phyloP scores from a whole-genome alignment of 2,113 vertebrate species.

The Dendropsophus ebraccatus region DNA sequence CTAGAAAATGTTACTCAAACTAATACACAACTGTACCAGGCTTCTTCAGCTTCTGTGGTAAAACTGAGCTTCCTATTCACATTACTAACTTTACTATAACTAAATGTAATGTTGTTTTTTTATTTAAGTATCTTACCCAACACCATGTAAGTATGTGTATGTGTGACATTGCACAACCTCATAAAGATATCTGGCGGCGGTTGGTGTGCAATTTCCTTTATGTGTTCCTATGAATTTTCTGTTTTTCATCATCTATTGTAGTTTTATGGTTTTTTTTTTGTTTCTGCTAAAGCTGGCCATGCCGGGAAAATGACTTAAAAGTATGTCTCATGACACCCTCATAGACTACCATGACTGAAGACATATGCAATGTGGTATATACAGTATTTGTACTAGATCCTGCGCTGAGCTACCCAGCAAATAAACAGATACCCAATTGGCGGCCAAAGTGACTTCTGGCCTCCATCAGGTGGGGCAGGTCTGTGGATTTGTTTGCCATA shows the following conservation, averaged over 20 bases:
- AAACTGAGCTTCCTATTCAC: not conserved
- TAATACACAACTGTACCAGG: too few species aligned
- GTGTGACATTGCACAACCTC: not conserved
- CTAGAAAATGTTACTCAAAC: too few species aligned
- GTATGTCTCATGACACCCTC: too few species aligned
- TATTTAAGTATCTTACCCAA: not conserved
- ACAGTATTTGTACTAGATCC: too few species aligned
- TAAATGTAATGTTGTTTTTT: not conserved
- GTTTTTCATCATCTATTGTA: not conserved
- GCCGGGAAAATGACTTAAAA: not conserved
- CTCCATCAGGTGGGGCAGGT: too few species aligned
- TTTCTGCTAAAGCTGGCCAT: not conserved
- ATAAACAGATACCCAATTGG: too few species aligned
- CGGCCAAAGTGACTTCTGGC: too few species aligned
- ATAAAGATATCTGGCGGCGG: not conserved
- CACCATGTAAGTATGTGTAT: not conserved
- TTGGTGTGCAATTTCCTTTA: conserved; percentile 5
- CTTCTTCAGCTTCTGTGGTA: not conserved
- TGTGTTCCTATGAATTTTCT: not conserved
- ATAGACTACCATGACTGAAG: too few species aligned
- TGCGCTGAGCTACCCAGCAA: too few species aligned
- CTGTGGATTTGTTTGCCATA: too few species aligned
- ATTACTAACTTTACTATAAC: not conserved
- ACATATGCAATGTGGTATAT: too few species aligned
- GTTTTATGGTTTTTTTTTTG: not conserved